Evolutionary conservation across 2,797 vertebrate genomes (phyloP), one percentile per base, ranked within the genome.

Genomic region (Sciurus vulgaris): DNA sequence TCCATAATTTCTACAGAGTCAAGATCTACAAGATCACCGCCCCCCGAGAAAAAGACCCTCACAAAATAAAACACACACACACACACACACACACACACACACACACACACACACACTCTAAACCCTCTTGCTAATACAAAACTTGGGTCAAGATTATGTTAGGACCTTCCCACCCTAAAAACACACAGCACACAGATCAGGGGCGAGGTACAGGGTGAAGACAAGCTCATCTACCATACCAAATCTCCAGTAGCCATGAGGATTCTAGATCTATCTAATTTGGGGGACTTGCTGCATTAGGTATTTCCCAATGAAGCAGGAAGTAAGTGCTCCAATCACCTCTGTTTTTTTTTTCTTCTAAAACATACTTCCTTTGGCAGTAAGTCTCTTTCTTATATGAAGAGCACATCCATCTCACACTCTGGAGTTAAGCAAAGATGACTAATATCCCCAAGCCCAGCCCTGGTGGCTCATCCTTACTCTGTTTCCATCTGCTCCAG

Each of bases 1-100:
- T 76, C 22, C 56, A 78, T 54, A 44, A 81, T 2, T 77, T 59
- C 72, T 95, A 91, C 56, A 78, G 69, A 85, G 13, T 15, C n/a
- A 30, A 14, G 54, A 28, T 63, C 24, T 6, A 3, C 24, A 65
- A 30, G 51, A 83, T 67, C 7, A 89, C 20, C 5, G 5, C 4
- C 13, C 4, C 15, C 38, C 6, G 1, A 54, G 38, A n/a, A 56
- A 82, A 69, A 33, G 17, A 59, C 4, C 51, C 26, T 41, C 41
- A 17, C 2, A 44, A 85, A 73, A 72, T 54, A 61, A 72, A 78
- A 49, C 30, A 9, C n/a, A 24, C 54, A n/a, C 11, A n/a, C 11
- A 70, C 6, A 70, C 54, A n/a, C 11, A n/a, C 11, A 70, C 6
- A 70, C 54, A n/a, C n/a, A 20, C 54, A 56, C 54, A 56, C 18